Conservation (phyloP, 2,113 vertebrate species). For the Dromiciops gliroides region DNA sequence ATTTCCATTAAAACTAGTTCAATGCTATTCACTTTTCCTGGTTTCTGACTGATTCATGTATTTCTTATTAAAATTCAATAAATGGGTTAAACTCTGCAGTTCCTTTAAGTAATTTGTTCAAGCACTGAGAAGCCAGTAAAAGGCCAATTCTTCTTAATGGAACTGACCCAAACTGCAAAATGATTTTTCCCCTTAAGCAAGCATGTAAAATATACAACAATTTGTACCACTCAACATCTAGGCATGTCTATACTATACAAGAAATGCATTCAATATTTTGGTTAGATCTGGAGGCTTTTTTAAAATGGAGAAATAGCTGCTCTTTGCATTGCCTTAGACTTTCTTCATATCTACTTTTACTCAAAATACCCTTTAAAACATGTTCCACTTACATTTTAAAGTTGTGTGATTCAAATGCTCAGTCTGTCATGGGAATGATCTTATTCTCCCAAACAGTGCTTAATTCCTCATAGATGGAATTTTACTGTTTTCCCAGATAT, state of each 20-base stretch:
- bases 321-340: conserved; percentile 33
- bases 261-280: conserved; percentile 1
- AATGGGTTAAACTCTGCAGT: conserved; percentile 67
- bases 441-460: neutral
- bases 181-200: conserved; percentile 47
- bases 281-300: neutral
- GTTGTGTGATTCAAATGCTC: neutral
- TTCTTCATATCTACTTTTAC: neutral
- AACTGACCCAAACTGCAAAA: conserved; percentile 60
- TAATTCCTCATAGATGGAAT: neutral
- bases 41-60: conserved; percentile 71
- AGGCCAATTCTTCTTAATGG: conserved; percentile 70
- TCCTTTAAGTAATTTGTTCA: conserved; percentile 67
- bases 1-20: conserved; percentile 82
- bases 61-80: conserved; percentile 76
- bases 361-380: conserved; percentile 29
- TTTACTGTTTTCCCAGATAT: neutral
- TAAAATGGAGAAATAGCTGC: neutral
- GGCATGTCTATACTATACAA: neutral
- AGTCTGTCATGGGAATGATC: neutral
- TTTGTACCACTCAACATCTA: neutral
- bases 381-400: conserved; percentile 25
- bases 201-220: neutral
- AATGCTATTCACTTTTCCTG: conserved; percentile 73
- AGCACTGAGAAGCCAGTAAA: conserved; percentile 54